Base-by-base conservation (phyloP, 1,140 invertebrate genomes). In the Scaptomyza hsui region DNA sequence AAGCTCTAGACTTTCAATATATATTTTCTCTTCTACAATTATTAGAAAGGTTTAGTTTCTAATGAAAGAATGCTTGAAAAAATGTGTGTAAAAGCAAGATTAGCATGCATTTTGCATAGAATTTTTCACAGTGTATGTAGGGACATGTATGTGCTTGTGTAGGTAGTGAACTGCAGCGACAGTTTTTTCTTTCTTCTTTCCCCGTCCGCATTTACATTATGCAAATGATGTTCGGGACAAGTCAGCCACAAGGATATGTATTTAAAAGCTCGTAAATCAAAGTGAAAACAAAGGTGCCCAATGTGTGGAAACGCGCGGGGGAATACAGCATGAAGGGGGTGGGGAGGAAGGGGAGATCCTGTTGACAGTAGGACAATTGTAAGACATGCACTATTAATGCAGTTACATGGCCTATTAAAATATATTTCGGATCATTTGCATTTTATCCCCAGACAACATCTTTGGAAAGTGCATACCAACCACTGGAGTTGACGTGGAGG, bases 381-480 rank as follows among this genome's bases (percentile, higher is more conserved):
- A 64, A 44, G 53, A 69, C 53, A 49, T 32, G 68, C 49, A 59
- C 19, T 60, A 71, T 83, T 73, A 76, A 77, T 76, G 72, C 75
- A 72, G 53, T 75, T 75, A 56, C 73, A 76, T 68, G 81, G 69
- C 64, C 64, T 71, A 77, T 85, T 85, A 71, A 80, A 76, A 70
- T 29, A 70, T 29, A 29, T 42, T 15, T 19, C 39, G 21, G 18
- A 35, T 68, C 62, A 42, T 59, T 56, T 53, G 53, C 15, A 32
- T 52, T 45, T 35, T 70, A 74, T 7, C 26, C 26, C 6, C 92
- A 97, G 96, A 97, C 93, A 94, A 94, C 80, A 96, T 95, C 60
- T 97, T 97, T 90, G 96, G 96, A 62, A 94, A 94, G 85, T 97
- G 96, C 91, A 93, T 97, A 71, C 93, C 94, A 49, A 90, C 94